Base-by-base conservation (phyloP, 2,888 invertebrate genomes). In the Vesta saturnalis region DNA sequence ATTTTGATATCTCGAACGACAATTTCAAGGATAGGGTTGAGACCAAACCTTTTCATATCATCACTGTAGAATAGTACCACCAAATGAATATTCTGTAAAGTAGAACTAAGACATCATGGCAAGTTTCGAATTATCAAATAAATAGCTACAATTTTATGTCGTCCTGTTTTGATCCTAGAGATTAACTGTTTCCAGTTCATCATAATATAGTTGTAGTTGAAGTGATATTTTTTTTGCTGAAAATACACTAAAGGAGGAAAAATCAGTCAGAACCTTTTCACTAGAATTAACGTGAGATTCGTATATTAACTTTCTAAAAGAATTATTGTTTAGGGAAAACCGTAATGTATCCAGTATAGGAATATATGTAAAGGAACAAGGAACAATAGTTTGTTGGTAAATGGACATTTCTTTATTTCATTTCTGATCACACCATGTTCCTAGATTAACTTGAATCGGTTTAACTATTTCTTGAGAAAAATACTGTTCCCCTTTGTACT, bases 1-100 rank as follows among this genome's bases (percentile, higher is more conserved):
- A 62, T 49, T 64, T 71, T 61, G 58, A 73, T 18, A 69, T 73
- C 72, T 22, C 57, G 43, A 4, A 72, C 46, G n/a, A 73, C 52
- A 21, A 67, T 64, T 43, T 63, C 35, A n/a, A 72, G 54, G 60
- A 73, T 61, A 18, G 49, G 12, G 60, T 69, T 73, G 1, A 59
- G 15, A 1, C 59, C 59, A 59, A 43, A 59, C 1, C 6, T 59
- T 21, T 59, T 59, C 4, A 21, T 22, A 47, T 59, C 59, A 43
- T 15, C 10, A 10, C 46, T 47, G 14, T 59, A 59, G 46, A 59
- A 59, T 21, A 59, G 21, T 18, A 19, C 46, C n/a, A 59, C 59
- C 12, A 59, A 21, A 22, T 70, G 67, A 19, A 72, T 70, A 60
- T 72, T 64, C 14, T 62, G 30, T 39, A 67, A 54, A 23, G 4